Conservation (phyloP, 1,140 invertebrate species). For the Lithobius niger region DNA sequence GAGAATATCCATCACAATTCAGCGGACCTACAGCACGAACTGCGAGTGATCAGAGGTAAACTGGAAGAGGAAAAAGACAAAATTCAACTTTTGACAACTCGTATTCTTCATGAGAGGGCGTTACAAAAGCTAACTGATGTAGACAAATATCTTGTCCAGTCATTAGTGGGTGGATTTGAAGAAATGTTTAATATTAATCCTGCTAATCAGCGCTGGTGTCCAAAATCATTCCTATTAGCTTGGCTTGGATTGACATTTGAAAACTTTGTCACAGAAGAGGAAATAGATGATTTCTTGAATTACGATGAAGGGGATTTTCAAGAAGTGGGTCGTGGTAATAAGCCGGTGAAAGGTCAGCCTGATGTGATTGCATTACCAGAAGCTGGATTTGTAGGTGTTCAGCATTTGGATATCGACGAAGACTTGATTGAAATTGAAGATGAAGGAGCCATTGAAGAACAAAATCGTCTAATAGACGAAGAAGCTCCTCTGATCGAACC, state of each 20-base stretch:
- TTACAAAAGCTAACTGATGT: not conserved
- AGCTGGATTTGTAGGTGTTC: not conserved
- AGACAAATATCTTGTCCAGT: not conserved
- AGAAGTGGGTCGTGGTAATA: not conserved
- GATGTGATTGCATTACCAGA: not conserved
- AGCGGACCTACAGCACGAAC: not conserved
- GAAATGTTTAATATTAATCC: not conserved
- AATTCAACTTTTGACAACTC: not conserved
- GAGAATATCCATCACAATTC: not conserved
- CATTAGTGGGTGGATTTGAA: not conserved
- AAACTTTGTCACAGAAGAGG: not conserved
- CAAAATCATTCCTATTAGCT: not conserved
- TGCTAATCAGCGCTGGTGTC: not conserved
- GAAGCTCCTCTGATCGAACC: not conserved
- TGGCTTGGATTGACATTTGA: not conserved
- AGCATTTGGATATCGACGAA: not conserved
- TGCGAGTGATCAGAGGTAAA: not conserved
- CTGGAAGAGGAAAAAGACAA: not conserved
- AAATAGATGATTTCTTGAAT: not conserved
- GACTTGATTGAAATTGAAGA: conserved; percentile 1
- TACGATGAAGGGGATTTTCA: not conserved
- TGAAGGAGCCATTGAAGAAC: not conserved
- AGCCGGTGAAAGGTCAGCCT: not conserved
- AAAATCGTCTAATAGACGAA: not conserved
- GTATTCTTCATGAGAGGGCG: not conserved